phyloP scores from a whole-genome alignment of 2,888 invertebrate species.

The Diarsia dahlii region DNA sequence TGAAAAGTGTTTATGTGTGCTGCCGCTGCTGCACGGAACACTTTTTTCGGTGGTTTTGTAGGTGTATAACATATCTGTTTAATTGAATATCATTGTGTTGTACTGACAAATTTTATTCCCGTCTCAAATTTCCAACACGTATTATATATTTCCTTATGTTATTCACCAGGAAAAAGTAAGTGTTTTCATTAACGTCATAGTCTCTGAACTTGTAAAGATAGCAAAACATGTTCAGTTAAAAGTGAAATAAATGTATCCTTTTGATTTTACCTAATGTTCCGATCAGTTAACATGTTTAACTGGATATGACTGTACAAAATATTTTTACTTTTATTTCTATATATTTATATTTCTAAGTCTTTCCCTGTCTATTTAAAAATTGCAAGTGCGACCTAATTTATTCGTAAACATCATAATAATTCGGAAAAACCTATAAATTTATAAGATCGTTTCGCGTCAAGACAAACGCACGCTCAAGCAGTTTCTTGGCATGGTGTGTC shows the following conservation, averaged over 20 bases:
- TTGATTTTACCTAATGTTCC: background rate
- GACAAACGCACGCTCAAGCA: constrained; percentile 74
- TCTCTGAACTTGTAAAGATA: constrained; percentile 8
- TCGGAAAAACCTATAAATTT: constrained; percentile 64
- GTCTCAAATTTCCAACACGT: constrained; percentile 28
- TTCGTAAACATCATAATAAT: constrained; percentile 43
- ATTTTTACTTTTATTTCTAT: no score
- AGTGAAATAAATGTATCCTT: constrained; percentile 6
- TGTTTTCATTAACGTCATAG: constrained; percentile 21
- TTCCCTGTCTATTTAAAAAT: background rate
- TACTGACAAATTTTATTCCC: constrained; percentile 9
- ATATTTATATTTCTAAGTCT: no score
- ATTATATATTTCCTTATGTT: constrained; percentile 11
- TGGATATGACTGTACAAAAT: background rate
- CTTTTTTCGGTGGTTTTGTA: no score
- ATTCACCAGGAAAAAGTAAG: constrained; percentile 7
- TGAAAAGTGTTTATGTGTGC: no score
- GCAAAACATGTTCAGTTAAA: constrained; percentile 5
- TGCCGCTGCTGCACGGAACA: no score
- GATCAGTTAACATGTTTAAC: background rate
- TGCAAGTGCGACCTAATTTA: constrained; percentile 15
- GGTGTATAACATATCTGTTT: no score
- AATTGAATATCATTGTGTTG: no score
- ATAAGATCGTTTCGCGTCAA: constrained; percentile 72
- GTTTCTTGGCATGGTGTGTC: constrained; percentile 81